Conservation (phyloP, 2,888 invertebrate species). For the Dynastes hyllus region DNA sequence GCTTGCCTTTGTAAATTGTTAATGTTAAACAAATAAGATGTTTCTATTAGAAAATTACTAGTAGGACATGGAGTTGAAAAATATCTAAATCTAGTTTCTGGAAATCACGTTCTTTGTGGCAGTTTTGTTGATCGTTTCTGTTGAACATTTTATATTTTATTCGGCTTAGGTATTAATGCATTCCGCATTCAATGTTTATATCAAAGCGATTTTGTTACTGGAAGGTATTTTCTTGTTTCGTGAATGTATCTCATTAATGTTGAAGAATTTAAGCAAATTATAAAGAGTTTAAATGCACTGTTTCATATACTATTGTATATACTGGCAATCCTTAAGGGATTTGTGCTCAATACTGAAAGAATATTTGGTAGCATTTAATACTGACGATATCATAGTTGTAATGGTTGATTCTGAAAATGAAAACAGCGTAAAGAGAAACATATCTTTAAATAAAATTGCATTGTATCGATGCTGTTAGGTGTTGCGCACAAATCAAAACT, state of each 20-base stretch:
- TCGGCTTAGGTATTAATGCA: background rate
- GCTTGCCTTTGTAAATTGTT: slow-evolving; percentile 47
- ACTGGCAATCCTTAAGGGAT: slow-evolving; percentile 2
- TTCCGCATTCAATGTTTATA: background rate
- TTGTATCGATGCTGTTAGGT: slow-evolving; percentile 9
- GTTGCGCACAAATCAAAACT: slow-evolving; percentile 32
- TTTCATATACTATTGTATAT: background rate
- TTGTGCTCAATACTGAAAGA: slow-evolving; percentile 32
- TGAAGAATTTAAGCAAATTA: slow-evolving; percentile 6
- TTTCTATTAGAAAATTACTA: slow-evolving; percentile 28
- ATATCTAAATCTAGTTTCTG: background rate
- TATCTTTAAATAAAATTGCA: slow-evolving; percentile 10
- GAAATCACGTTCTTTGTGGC: background rate
- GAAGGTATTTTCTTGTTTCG: background rate
- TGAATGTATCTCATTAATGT: background rate
- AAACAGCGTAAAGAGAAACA: background rate
- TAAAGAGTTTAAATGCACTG: background rate
- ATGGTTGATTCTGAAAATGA: slow-evolving; percentile 1
- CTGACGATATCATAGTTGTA: slow-evolving; percentile 26
- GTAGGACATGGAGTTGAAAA: background rate
- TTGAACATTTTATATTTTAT: slow-evolving; percentile 27
- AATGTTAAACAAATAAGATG: slow-evolving; percentile 22
- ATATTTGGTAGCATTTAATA: background rate
- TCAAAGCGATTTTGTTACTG: background rate
- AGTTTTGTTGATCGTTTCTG: slow-evolving; percentile 21